Percentiles rank a stretch among this genome's conserved stretches.
phyloP scores from a whole-genome alignment of 2,113 vertebrate species.

The Lamprotornis superbus region DNA sequence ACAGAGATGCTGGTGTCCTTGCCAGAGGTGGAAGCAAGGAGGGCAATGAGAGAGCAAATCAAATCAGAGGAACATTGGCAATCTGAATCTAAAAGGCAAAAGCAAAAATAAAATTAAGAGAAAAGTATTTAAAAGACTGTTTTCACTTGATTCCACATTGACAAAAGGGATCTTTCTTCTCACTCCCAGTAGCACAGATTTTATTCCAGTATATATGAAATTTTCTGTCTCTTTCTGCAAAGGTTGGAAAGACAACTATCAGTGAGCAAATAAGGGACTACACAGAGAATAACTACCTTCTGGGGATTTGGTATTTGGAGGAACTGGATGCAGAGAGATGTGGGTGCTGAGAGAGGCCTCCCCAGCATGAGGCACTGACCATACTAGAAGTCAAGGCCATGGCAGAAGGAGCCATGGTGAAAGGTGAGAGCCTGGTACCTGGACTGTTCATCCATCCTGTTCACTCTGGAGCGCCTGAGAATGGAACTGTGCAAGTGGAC shows the following conservation, averaged over 20 bases:
- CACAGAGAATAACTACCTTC: neutral
- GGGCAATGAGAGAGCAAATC: neutral
- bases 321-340: neutral
- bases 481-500: neutral
- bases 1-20: neutral
- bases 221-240: neutral
- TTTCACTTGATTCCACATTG: neutral
- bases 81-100: neutral
- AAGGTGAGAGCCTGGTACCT: neutral
- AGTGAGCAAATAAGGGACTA: neutral
- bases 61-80: neutral
- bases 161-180: neutral
- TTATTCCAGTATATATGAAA: neutral
- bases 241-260: neutral
- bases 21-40: neutral
- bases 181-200: neutral
- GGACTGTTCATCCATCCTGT: neutral
- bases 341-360: neutral
- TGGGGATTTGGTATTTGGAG: neutral
- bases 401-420: neutral
- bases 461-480: neutral
- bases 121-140: neutral
- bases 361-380: rapidly evolving
- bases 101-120: neutral
- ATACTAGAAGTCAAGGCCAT: neutral